Evolutionary conservation across 2,888 invertebrate genomes (phyloP), one percentile per base, ranked within the genome.

Genomic region (Lepidocyrtinus sp.): DNA sequence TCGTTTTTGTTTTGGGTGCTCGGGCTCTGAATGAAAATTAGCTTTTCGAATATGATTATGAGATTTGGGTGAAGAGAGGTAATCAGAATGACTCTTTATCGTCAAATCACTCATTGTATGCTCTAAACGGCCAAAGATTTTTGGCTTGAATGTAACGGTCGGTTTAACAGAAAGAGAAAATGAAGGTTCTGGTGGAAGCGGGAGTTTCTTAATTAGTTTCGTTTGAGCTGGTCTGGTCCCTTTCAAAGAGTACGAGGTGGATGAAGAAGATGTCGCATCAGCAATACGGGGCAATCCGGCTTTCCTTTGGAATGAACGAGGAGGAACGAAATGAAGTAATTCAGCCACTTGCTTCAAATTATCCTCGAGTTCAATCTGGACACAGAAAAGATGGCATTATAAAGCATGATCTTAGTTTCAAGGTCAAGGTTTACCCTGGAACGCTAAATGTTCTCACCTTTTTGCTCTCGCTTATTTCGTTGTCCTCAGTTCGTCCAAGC

Each of bases 311-410:
- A 50, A 1, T 15, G 17, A 2, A 7, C 50, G n/a, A 12, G 50
- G 50, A 7, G 67, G 67, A 21, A 67, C 45, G 67, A 67, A 21
- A 27, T 67, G 67, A 22, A 67, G 67, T 1, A 67, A 3, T 45
- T 67, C 67, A 1, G 45, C 45, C 26, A 67, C n/a, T 17, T 45
- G 19, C 7, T 45, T 67, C 15, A 45, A 12, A 24, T 67, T 67
- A 22, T 67, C 21, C 15, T 46, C 67, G 12, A 67, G n/a, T 19
- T 67, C 67, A 45, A 67, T 67, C 67, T 67, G 22, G 19, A n/a
- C 5, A 2, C 9, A 36, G 36, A 36, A 36, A 36, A 5, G 36
- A 36, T 12, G 5, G 36, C 5, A 12, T 36, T 5, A 36, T 36
- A 36, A 7, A n/a, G n/a, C n/a, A n/a, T n/a, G n/a, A n/a, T n/a